Conservation (phyloP, 2,888 invertebrate species). For the Acronicta alni region DNA sequence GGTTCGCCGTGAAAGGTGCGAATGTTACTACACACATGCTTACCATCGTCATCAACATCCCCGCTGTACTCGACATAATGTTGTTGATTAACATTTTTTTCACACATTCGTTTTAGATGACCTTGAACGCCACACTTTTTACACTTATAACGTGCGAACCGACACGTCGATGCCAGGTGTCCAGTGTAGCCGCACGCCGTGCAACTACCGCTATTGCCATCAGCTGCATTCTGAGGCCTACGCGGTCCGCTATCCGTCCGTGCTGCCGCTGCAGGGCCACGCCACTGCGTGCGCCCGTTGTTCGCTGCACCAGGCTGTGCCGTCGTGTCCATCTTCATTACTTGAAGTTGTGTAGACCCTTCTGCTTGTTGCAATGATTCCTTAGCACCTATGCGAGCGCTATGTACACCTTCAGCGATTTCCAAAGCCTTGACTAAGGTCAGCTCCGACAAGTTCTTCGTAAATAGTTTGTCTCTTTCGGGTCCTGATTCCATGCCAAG, state of each 20-base stretch:
- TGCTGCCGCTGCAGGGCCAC: not conserved
- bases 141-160: slow-evolving; percentile 8
- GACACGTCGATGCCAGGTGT: slow-evolving; percentile 8
- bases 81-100: not conserved
- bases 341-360: not conserved
- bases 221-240: not conserved
- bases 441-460: slow-evolving; percentile 2
- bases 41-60: slow-evolving; percentile 5
- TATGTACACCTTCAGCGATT: slow-evolving; percentile 7
- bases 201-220: not conserved
- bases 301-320: not conserved
- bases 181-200: slow-evolving; percentile 3
- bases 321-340: slow-evolving; percentile 10
- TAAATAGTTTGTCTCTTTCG: slow-evolving; percentile 10
- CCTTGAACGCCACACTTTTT: slow-evolving; percentile 11
- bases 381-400: slow-evolving; percentile 9
- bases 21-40: slow-evolving; percentile 1
- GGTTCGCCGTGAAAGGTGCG: slow-evolving; percentile 1
- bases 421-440: slow-evolving; percentile 3
- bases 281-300: not conserved
- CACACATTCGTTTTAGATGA: slow-evolving; percentile 7
- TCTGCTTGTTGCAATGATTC: not conserved
- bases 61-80: slow-evolving; percentile 7
- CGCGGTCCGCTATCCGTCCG: not conserved
- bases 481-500: slow-evolving; percentile 10